Conservation (phyloP, 2,888 invertebrate species). For the Caenorhabditis sinica region DNA sequence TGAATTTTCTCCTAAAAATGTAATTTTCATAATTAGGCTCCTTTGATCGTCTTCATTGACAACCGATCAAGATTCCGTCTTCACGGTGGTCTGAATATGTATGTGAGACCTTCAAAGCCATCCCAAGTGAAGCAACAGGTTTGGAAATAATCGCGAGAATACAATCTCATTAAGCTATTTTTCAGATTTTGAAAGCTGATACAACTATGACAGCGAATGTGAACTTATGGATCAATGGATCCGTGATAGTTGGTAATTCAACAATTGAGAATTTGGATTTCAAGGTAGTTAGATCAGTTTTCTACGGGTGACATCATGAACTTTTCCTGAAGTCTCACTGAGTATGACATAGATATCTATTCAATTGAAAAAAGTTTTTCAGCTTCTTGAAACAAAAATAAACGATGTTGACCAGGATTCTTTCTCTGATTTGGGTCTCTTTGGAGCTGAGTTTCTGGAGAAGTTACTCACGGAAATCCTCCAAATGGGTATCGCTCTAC, state of each 20-base stretch:
- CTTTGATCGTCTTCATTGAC: conserved; percentile 82
- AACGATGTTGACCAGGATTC: conserved; percentile 82
- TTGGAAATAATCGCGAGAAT: neutral
- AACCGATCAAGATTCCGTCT: conserved; percentile 81
- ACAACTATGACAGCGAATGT: conserved; percentile 83
- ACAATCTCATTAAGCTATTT: neutral
- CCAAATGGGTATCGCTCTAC: conserved; percentile 81
- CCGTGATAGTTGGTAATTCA: conserved; percentile 81
- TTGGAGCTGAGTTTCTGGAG: conserved; percentile 83
- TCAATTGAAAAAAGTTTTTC: neutral
- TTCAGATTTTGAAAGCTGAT: conserved; percentile 78
- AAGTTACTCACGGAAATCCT: conserved; percentile 82
- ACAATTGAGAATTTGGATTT: conserved; percentile 83
- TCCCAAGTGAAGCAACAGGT: conserved; percentile 77
- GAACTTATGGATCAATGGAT: conserved; percentile 78
- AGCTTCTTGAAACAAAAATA: conserved; percentile 68
- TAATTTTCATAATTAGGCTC: conserved; percentile 67
- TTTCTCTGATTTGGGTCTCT: conserved; percentile 82
- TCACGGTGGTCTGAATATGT: conserved; percentile 82
- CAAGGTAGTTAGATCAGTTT: conserved; percentile 68
- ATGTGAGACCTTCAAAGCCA: conserved; percentile 76
- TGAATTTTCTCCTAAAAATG: neutral
- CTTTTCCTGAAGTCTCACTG: no score
- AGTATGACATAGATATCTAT: no score
- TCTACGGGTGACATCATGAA: no score